Evolutionary conservation across 2,888 invertebrate genomes (phyloP).

Genomic region (Ariolimax columbianus): DNA sequence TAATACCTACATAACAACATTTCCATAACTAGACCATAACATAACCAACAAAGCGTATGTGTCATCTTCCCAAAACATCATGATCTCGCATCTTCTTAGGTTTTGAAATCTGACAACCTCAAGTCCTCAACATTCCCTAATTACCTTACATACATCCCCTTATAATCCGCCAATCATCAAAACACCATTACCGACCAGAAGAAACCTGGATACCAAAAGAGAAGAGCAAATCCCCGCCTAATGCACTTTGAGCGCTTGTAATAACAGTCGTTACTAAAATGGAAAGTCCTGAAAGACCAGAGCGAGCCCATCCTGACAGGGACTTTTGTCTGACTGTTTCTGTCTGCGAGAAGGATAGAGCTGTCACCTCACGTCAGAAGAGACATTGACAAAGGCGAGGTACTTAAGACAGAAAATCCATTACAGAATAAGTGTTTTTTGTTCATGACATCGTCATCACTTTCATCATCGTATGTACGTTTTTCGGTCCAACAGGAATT

Average conservation of each 20-base stretch:
- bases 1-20: too few relatives aligned
- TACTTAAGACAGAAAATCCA: background rate
- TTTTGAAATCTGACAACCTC: background rate
- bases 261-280: background rate
- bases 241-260: background rate
- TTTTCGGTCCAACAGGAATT: too few relatives aligned
- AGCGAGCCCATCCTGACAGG: background rate
- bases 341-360: background rate
- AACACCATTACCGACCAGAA: background rate
- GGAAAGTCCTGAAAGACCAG: background rate
- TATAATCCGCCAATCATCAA: background rate
- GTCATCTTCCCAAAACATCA: too few relatives aligned
- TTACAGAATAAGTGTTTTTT: background rate
- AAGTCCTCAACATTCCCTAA: constrained; percentile 9
- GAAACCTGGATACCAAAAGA: too few relatives aligned
- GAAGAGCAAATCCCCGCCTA: background rate
- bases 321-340: background rate
- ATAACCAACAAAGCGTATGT: too few relatives aligned
- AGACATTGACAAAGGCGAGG: background rate
- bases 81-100: background rate
- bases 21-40: too few relatives aligned
- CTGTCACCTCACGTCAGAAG: background rate
- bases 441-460: too few relatives aligned
- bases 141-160: constrained; percentile 19
- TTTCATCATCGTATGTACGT: too few relatives aligned